A percentile compares a stretch with the other conserved stretches of the same genome.
Conservation (phyloP, 2,888 invertebrate genomes). For the Cryptocephalus primarius region DNA sequence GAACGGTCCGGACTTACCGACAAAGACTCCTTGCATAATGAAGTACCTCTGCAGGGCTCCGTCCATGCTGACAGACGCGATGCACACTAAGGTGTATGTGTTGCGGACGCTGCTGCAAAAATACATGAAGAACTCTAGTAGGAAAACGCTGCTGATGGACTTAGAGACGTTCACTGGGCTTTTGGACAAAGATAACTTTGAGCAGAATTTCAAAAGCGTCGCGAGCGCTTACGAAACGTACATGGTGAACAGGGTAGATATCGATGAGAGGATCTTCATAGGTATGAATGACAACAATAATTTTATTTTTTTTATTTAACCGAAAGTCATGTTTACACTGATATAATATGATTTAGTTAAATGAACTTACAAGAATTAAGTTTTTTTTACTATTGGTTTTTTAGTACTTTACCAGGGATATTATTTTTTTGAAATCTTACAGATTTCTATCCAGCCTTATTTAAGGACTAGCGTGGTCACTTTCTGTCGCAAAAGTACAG, state of each 20-base stretch:
- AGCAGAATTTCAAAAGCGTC: constrained; percentile 73
- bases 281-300: constrained; percentile 44
- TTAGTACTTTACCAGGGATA: no score
- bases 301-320: neutral
- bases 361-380: no score
- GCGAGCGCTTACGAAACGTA: constrained; percentile 84
- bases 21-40: constrained; percentile 72
- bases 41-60: constrained; percentile 15
- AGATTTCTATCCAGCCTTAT: no score
- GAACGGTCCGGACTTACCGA: constrained; percentile 43
- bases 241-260: constrained; percentile 83
- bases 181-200: constrained; percentile 69
- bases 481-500: no score
- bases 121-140: constrained; percentile 50
- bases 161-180: constrained; percentile 59
- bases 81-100: constrained; percentile 80
- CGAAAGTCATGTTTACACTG: no score
- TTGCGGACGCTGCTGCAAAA: constrained; percentile 69
- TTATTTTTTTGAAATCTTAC: no score
- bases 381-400: no score
- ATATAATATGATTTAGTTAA: no score
- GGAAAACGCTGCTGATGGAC: constrained; percentile 62
- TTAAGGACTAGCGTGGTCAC: no score
- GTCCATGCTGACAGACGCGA: constrained; percentile 78
- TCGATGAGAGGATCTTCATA: constrained; percentile 93